Evolutionary conservation across 2,888 invertebrate genomes (phyloP), one percentile per base, ranked within the genome.

Genomic region (Leptopilina syphax): DNA sequence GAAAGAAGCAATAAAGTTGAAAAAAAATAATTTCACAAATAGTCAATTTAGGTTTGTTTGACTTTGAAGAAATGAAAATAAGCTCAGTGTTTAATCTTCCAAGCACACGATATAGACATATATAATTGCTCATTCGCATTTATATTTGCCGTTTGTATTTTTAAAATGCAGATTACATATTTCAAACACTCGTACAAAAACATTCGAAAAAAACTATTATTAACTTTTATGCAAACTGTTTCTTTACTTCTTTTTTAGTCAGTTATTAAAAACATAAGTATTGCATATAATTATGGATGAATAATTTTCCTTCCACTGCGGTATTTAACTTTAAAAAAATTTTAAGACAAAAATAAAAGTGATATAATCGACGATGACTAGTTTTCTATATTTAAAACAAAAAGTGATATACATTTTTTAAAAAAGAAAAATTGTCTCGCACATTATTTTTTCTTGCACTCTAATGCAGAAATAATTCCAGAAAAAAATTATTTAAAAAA

Each of bases 1-100:
- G 50, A 60, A 7, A 27, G 27, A 70, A 50, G 70, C 54, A 27
- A 27, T 50, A 54, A 70, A 50, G 6, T 27, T 27, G 3, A 10
- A 44, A 44, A 44, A 47, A 47, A 47, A 47, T 10, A 24, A 50
- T 70, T 54, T 27, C 27, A 70, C 54, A 54, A 6, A 70, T 34
- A n/a, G 27, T 0, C 34, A 54, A 27, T 6, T 63, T 63, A 24
- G 54, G 70, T 50, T 70, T 70, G 70, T 70, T 70, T 70, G 70
- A 70, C 70, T 50, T 50, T 54, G 70, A 27, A 4, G 70, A 27
- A 70, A 70, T 13, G 54, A 70, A 70, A 70, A 70, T 54, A 70
- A 68, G 70, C 70, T 7, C 44, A 54, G 54, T 70, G 27, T 70
- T 54, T 50, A 13, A 7, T 50, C 50, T 70, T 50, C 24, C 6